Conservation (phyloP, 1,140 invertebrate species). For the Sarcophaga peregrina region DNA sequence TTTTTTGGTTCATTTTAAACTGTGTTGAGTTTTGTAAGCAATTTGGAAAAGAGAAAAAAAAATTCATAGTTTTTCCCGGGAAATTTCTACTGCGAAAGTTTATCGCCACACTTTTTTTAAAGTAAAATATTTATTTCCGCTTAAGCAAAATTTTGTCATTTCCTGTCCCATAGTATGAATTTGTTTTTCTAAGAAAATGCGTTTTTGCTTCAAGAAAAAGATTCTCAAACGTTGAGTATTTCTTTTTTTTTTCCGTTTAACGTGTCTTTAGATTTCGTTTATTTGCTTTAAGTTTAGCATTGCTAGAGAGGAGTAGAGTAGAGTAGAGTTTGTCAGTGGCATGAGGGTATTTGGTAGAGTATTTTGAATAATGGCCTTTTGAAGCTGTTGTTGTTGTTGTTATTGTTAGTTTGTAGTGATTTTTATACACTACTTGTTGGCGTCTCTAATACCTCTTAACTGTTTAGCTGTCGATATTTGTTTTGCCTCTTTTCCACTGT, state of each 20-base stretch:
- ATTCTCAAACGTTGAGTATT: slow-evolving; percentile 16
- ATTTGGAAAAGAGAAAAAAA: too few relatives aligned
- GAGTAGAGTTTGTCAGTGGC: neutral
- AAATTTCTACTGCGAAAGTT: slow-evolving; percentile 10
- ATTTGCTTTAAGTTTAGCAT: too few relatives aligned
- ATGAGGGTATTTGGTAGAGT: too few relatives aligned
- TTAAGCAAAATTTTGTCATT: neutral
- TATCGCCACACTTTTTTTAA: neutral
- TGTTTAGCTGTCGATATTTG: slow-evolving; percentile 11
- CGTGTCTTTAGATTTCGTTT: neutral
- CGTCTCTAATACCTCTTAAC: slow-evolving; percentile 22
- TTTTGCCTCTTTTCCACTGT: neutral
- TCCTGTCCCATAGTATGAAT: neutral
- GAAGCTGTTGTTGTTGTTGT: too few relatives aligned
- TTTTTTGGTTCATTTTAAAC: too few relatives aligned
- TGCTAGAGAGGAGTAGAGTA: neutral
- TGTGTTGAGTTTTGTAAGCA: too few relatives aligned
- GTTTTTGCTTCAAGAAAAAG: neutral
- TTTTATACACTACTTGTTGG: slow-evolving; percentile 24
- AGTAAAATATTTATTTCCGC: slow-evolving; percentile 9
- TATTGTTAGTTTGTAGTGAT: neutral
- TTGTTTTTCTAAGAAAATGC: neutral
- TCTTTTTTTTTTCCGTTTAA: neutral
- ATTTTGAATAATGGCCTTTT: too few relatives aligned
- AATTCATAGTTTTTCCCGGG: too few relatives aligned